Conservation (phyloP, 2,797 vertebrate species). For the Xyrichtys novacula region DNA sequence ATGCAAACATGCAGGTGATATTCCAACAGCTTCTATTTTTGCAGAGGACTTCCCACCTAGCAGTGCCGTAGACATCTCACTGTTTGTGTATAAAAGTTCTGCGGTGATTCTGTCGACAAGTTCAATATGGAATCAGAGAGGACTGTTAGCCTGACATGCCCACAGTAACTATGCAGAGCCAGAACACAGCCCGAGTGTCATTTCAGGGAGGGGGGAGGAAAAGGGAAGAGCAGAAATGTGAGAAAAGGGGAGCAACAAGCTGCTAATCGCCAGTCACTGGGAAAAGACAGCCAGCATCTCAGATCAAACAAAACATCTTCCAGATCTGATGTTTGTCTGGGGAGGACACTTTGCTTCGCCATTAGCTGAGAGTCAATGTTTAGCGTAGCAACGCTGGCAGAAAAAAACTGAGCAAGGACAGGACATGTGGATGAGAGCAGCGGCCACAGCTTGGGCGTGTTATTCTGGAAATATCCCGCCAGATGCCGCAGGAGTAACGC, state of each 20-base stretch:
- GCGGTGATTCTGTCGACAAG: slow-evolving; percentile 64
- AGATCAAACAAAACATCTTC: slow-evolving; percentile 54
- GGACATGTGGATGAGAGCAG: slow-evolving; percentile 46
- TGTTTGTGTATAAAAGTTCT: slow-evolving; percentile 76
- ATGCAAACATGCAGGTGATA: slow-evolving; percentile 61
- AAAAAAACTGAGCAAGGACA: slow-evolving; percentile 28
- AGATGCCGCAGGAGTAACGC: slow-evolving; percentile 19
- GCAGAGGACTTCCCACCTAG: slow-evolving; percentile 46
- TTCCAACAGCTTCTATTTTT: slow-evolving; percentile 74
- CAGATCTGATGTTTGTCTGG: slow-evolving; percentile 32
- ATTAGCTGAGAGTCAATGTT: slow-evolving; percentile 55
- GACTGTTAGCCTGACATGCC: slow-evolving; percentile 26
- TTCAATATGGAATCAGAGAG: slow-evolving; percentile 43
- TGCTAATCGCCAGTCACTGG: slow-evolving; percentile 58
- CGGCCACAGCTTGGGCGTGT: slow-evolving; percentile 45
- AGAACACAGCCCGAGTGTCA: slow-evolving; percentile 37
- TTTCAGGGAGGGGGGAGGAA: slow-evolving; percentile 22
- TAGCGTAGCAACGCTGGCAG: slow-evolving; percentile 69
- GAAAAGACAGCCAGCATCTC: slow-evolving; percentile 40
- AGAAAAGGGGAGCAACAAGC: slow-evolving; percentile 61
- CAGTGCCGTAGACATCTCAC: slow-evolving; percentile 65
- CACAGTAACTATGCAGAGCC: slow-evolving; percentile 38
- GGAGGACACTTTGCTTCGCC: slow-evolving; percentile 12
- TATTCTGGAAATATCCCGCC: slow-evolving; percentile 33
- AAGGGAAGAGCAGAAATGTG: slow-evolving; percentile 51